Evolutionary conservation across 2,888 invertebrate species (phyloP), one percentile per base, ranked within the genome.

Genomic region (Polydrusus tereticollis): DNA sequence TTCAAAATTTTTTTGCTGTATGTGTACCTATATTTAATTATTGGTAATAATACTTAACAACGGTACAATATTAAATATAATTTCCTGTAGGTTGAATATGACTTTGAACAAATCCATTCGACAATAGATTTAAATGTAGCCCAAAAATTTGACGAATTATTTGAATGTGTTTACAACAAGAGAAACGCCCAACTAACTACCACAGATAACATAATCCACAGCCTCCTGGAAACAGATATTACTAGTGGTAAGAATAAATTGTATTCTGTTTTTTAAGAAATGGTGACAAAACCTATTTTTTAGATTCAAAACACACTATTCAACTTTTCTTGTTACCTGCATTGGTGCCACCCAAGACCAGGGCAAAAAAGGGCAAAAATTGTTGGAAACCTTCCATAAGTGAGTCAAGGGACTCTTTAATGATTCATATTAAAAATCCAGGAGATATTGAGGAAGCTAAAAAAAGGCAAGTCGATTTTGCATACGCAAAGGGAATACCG

Each of bases 71-170:
- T n/a, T n/a, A n/a, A n/a, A n/a, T n/a, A n/a, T n/a, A n/a, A n/a
- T n/a, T 3, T 45, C 10, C 21, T 50, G 7, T 50, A 50, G 50
- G 50, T 50, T 21, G 6, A 5, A 10, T 50, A 50, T 21, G 50
- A 50, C 12, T 50, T 50, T 50, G 50, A 50, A 50, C 50, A 50
- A 21, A 50, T 50, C 5, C 23, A 50, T 45, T n/a, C 50, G 10
- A 23, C 12, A 5, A 18, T 10, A 10, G n/a, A 50, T 3, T 50
- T 21, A 23, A 23, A 21, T 21, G n/a, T 50, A n/a, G 2, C 10
- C 20, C 23, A 12, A 23, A 23, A 12, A 5, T 33, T 57, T 33
- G 57, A 57, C 2, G 20, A 57, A 14, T 29, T 57, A 0, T 57
- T 57, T 20, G 12, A 57, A 6, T 4, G 14, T 12, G 20, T 57